Conservation (phyloP, 2,888 invertebrate species). For the Ormyrus nitidulus region DNA sequence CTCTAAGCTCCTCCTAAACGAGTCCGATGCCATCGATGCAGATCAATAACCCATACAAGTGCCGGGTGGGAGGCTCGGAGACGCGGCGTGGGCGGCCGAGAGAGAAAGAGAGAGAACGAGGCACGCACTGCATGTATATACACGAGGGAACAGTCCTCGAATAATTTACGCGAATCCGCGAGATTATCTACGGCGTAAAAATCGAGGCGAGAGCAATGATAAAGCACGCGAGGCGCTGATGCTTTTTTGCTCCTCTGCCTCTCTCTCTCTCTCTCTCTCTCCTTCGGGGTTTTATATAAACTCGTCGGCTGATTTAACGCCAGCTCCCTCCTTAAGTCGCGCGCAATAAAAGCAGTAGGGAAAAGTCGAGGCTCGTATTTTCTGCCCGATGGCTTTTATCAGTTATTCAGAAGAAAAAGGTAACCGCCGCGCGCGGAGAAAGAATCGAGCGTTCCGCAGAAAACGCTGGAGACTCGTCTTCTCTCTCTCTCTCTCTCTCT, state of each 20-base stretch:
- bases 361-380: conserved; percentile 18
- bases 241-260: background rate
- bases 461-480: background rate
- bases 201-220: conserved; percentile 14
- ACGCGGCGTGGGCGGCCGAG: background rate
- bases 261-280: background rate
- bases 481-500: conserved; percentile 16
- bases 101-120: background rate
- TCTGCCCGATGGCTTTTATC: conserved; percentile 30
- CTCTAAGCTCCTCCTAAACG: conserved; percentile 9
- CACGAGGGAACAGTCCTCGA: background rate
- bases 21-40: conserved; percentile 60
- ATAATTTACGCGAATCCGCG: conserved; percentile 36
- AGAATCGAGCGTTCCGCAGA: background rate
- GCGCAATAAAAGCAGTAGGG: conserved; percentile 27
- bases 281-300: background rate
- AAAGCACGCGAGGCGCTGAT: background rate
- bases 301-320: conserved; percentile 33
- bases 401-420: conserved; percentile 41
- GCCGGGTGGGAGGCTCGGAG: conserved; percentile 34
- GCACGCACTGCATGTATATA: background rate
- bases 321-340: conserved; percentile 2
- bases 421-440: background rate
- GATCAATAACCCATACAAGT: conserved; percentile 65
- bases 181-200: conserved; percentile 15